Evolutionary conservation across 2,888 invertebrate species (phyloP).

Genomic region (Rotaria sp.): DNA sequence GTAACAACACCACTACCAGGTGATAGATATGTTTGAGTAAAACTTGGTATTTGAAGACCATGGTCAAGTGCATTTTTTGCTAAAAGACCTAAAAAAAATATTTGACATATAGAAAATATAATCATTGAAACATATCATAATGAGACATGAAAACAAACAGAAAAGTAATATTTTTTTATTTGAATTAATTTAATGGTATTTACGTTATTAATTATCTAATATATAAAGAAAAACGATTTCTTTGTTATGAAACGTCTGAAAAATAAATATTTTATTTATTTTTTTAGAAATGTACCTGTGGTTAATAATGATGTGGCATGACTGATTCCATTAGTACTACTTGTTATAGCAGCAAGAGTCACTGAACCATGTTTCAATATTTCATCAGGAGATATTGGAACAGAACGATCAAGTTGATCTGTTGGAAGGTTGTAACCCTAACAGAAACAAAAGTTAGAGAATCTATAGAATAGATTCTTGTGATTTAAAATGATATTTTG

Average conservation of each 20-base stretch:
- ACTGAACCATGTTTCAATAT: constrained; percentile 79
- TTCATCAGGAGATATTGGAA: constrained; percentile 60
- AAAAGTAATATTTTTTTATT: too few relatives aligned
- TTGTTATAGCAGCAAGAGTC: constrained; percentile 92
- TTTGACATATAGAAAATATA: neutral
- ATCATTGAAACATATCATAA: constrained; percentile 46
- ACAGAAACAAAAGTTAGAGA: constrained; percentile 42
- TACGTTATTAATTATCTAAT: too few relatives aligned
- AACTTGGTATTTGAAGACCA: constrained; percentile 78
- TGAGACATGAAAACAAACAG: too few relatives aligned
- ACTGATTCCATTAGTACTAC: constrained; percentile 85
- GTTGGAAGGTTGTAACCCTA: neutral
- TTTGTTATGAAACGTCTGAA: too few relatives aligned
- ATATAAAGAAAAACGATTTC: too few relatives aligned
- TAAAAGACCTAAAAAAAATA: constrained; percentile 59
- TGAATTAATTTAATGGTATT: too few relatives aligned
- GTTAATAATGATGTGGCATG: constrained; percentile 97
- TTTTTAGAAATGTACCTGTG: constrained; percentile 62
- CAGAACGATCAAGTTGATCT: neutral
- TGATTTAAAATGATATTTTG: too few relatives aligned
- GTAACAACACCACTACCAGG: constrained; percentile 92
- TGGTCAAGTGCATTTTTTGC: constrained; percentile 87
- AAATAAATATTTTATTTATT: too few relatives aligned
- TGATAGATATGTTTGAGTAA: constrained; percentile 89
- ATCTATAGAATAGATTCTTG: constrained; percentile 41